Percentiles rank a stretch among this genome's conserved stretches.
Evolutionary conservation across 2,797 vertebrate genomes (phyloP).

Genomic region (Syngnathus rostellatus): DNA sequence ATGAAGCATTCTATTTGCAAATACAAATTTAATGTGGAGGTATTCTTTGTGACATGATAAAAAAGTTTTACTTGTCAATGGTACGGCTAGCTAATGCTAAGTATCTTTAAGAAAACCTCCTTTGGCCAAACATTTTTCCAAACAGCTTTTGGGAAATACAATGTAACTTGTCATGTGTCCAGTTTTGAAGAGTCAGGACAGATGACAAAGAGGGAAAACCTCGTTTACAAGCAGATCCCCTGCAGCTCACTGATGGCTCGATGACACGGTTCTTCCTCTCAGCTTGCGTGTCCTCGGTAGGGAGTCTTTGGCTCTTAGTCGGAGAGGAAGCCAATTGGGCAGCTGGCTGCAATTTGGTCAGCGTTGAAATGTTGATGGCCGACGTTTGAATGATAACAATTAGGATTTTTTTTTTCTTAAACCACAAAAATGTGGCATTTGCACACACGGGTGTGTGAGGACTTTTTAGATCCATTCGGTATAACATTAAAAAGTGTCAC

Average conservation of each 20-base stretch:
- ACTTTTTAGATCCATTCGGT: not conserved
- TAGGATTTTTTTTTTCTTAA: too few species aligned
- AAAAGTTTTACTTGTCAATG: too few species aligned
- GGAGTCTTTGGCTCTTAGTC: constrained; percentile 38
- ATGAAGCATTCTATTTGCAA: too few species aligned
- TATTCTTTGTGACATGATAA: too few species aligned
- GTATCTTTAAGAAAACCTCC: too few species aligned
- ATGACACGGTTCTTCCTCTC: constrained; percentile 58
- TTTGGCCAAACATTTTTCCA: too few species aligned
- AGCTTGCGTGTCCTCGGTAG: constrained; percentile 39
- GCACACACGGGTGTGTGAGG: not conserved
- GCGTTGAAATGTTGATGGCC: constrained; percentile 12
- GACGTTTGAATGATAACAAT: constrained; percentile 1
- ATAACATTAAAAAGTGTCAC: too few species aligned
- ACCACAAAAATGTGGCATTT: not conserved
- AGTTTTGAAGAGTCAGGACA: not conserved
- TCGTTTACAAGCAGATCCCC: constrained; percentile 30
- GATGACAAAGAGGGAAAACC: too few species aligned
- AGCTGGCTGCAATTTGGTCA: constrained; percentile 53
- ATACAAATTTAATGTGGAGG: too few species aligned
- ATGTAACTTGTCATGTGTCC: not conserved
- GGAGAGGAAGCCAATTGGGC: constrained; percentile 48
- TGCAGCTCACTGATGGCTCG: constrained; percentile 44
- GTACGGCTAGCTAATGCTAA: too few species aligned
- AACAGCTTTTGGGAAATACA: not conserved